phyloP scores from a whole-genome alignment of 35 echinoderm and acorn worm genomes.

The Antedon bifida region DNA sequence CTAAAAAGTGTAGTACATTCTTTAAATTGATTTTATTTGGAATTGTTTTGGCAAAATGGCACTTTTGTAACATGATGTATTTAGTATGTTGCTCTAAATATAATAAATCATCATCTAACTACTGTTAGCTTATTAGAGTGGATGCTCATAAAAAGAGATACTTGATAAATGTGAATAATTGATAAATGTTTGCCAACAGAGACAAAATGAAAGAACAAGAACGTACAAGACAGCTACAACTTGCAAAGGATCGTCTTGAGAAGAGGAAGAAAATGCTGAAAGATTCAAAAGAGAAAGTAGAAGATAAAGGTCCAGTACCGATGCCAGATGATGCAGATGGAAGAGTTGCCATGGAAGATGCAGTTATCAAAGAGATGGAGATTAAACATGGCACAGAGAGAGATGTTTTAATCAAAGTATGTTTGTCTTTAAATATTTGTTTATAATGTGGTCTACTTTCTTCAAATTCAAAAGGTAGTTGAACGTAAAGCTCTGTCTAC shows the following conservation, averaged over 20 bases:
- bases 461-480: no score
- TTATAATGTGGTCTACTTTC: no score
- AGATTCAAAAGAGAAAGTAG: slow-evolving; percentile 10
- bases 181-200: not conserved
- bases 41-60: no score
- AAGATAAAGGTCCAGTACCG: slow-evolving; percentile 19
- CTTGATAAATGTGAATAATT: no score
- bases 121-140: no score
- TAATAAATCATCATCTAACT: no score
- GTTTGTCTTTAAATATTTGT: not conserved
- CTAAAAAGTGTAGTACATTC: not conserved
- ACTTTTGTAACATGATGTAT: no score
- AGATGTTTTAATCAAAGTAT: slow-evolving; percentile 64
- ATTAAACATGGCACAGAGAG: slow-evolving; percentile 57
- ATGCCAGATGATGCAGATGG: slow-evolving; percentile 70
- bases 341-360: slow-evolving; percentile 59
- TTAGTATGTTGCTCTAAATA: no score
- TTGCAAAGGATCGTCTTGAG: slow-evolving; percentile 64
- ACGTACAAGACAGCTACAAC: slow-evolving; percentile 49
- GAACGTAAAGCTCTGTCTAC: no score
- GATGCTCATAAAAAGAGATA: no score
- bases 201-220: slow-evolving; percentile 29
- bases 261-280: slow-evolving; percentile 49
- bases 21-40: not conserved
- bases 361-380: slow-evolving; percentile 81